phyloP scores from a whole-genome alignment of 30 jellyfish, hydroid and myxozoan species.

The Turritopsis dohrnii region DNA sequence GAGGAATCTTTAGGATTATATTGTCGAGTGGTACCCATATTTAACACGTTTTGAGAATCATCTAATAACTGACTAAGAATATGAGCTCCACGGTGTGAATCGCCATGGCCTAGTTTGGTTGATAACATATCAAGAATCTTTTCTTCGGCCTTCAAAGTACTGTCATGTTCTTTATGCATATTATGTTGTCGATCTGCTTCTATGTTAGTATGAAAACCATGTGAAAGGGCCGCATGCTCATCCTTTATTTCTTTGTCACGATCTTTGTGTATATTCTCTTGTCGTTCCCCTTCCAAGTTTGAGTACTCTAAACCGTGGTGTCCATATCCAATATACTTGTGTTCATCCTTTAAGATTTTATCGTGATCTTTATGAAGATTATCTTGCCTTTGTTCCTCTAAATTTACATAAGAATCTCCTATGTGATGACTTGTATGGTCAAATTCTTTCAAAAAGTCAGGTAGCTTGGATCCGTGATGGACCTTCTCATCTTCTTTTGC shows the following conservation, averaged over 20 bases:
- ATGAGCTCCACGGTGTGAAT: conserved; percentile 56
- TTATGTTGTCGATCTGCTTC: conserved; percentile 80
- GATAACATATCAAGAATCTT: conserved; percentile 13
- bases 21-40: neutral
- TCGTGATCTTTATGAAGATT: conserved; percentile 50
- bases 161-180: conserved; percentile 47
- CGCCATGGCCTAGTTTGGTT: conserved; percentile 59
- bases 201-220: conserved; percentile 43
- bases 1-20: neutral
- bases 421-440: conserved; percentile 53
- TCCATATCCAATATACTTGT: neutral
- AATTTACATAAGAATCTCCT: conserved; percentile 53
- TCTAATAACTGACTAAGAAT: conserved; percentile 45
- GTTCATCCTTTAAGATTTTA: neutral
- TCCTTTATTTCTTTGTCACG: conserved; percentile 13
- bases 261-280: neutral
- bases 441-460: conserved; percentile 54
- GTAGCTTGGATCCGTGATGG: neutral
- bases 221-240: conserved; percentile 53
- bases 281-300: conserved; percentile 4
- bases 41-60: conserved; percentile 36
- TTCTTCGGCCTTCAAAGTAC: conserved; percentile 6
- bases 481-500: neutral
- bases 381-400: conserved; percentile 76
- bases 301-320: neutral